Evolutionary conservation across 2,888 invertebrate genomes (phyloP).

Genomic region (Atrina japonica): DNA sequence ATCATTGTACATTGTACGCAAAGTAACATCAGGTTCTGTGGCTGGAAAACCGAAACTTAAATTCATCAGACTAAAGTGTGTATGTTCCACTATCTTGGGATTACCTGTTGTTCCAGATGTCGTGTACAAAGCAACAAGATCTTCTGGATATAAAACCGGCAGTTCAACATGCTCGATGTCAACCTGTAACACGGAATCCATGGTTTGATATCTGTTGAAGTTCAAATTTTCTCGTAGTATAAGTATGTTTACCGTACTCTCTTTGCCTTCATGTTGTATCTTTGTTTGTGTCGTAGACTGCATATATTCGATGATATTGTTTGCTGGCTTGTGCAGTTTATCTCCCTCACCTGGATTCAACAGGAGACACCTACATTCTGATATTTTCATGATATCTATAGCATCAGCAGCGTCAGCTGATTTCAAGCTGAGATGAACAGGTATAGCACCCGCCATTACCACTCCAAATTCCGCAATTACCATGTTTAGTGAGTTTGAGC

Average conservation of each 20-base stretch:
- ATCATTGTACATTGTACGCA: slow-evolving; percentile 18
- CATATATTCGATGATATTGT: slow-evolving; percentile 9
- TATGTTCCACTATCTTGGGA: slow-evolving; percentile 26
- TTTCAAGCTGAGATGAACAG: slow-evolving; percentile 20
- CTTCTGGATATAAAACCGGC: slow-evolving; percentile 23
- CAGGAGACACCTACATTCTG: slow-evolving; percentile 13
- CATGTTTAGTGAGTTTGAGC: slow-evolving; percentile 25
- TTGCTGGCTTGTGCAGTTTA: neutral
- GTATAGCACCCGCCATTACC: slow-evolving; percentile 22
- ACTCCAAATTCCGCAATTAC: slow-evolving; percentile 31
- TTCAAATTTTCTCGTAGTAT: slow-evolving; percentile 4
- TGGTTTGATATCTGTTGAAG: slow-evolving; percentile 1
- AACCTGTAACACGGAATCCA: slow-evolving; percentile 5
- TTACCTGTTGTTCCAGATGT: slow-evolving; percentile 30
- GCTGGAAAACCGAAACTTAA: neutral
- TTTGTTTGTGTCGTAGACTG: neutral
- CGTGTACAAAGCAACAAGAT: slow-evolving; percentile 17
- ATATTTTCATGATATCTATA: slow-evolving; percentile 2
- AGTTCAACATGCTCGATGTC: neutral
- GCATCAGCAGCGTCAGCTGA: slow-evolving; percentile 17
- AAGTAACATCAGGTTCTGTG: neutral
- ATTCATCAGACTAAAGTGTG: slow-evolving; percentile 20
- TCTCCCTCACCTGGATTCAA: slow-evolving; percentile 19
- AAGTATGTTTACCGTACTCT: neutral
- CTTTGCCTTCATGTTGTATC: slow-evolving; percentile 2